A percentile compares a stretch with the other conserved stretches of the same genome.
phyloP scores from a whole-genome alignment of 2,113 vertebrate species.

The Vulpes lagopus region DNA sequence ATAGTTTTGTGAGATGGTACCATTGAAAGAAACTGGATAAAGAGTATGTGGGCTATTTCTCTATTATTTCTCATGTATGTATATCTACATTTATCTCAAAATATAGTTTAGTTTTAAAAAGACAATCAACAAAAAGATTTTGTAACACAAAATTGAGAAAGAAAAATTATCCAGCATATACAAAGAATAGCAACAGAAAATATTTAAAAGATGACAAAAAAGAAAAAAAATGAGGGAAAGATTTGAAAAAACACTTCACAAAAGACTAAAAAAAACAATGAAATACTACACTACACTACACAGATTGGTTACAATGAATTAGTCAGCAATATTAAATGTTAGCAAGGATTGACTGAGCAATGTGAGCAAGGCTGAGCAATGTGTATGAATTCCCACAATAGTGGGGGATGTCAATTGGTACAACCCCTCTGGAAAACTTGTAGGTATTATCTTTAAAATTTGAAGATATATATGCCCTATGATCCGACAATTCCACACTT shows the following conservation, averaged over 20 bases:
- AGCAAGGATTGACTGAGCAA: background rate
- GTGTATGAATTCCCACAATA: background rate
- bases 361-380: background rate
- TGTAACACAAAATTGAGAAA: background rate
- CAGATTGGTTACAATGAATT: background rate
- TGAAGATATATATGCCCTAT: background rate
- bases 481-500: background rate
- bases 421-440: background rate
- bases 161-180: background rate
- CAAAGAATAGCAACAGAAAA: background rate
- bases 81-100: background rate
- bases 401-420: background rate
- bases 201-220: background rate
- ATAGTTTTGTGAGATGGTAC: background rate
- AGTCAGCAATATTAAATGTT: background rate
- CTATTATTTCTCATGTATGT: background rate
- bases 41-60: background rate
- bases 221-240: background rate
- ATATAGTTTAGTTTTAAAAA: conserved; percentile 11
- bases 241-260: background rate
- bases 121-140: background rate
- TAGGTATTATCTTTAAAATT: background rate
- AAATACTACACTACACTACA: background rate
- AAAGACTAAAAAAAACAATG: conserved; percentile 6
- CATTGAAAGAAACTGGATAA: background rate